Base-by-base conservation (phyloP, 2,888 invertebrate genomes). In the Drosophila testacea region DNA sequence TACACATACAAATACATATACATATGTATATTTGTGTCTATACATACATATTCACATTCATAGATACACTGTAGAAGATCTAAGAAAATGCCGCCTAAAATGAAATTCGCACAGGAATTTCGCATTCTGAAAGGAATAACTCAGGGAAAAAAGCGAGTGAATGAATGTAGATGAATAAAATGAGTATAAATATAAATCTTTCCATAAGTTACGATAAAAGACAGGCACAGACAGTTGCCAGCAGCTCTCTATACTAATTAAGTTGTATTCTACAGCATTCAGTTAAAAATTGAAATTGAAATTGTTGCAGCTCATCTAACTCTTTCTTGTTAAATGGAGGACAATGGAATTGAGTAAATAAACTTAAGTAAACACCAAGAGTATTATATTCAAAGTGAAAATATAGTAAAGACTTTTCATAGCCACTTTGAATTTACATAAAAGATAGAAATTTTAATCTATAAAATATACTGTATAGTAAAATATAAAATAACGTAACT, bases 1-100 rank as follows among this genome's bases (percentile, higher is more conserved):
- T 59, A 66, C 38, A 44, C 7, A 41, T 34, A 56, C 34, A 55
- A 16, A 10, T 32, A 46, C 34, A 48, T 9, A 51, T 10, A 66
- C 13, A 36, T 36, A 36, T 11, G 5, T 11, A 36, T 11, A 36
- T 36, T 6, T 32, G 6, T 32, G 32, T 6, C 32, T 32, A 13
- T n/a, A 30, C 7, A 46, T 38, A 38, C 11, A 61, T 7, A 69
- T 34, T 52, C 66, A 65, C 41, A 34, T 34, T 39, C 32, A 42
- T 36, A 46, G 73, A 48, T 36, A 57, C 41, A 42, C 34, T 30
- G 56, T 34, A 32, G 39, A 57, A 62, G 39, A 62, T 69, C 48
- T 57, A 16, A 57, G 69, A 48, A 75, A 76, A 59, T 59, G 76
- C 63, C 70, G 50, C 11, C 48, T 55, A 41, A 69, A 69, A 75